A percentile compares a stretch with the other conserved stretches of the same genome.
Evolutionary conservation across 2,113 vertebrate species (phyloP).

Genomic region (Gallinago jamesoni): DNA sequence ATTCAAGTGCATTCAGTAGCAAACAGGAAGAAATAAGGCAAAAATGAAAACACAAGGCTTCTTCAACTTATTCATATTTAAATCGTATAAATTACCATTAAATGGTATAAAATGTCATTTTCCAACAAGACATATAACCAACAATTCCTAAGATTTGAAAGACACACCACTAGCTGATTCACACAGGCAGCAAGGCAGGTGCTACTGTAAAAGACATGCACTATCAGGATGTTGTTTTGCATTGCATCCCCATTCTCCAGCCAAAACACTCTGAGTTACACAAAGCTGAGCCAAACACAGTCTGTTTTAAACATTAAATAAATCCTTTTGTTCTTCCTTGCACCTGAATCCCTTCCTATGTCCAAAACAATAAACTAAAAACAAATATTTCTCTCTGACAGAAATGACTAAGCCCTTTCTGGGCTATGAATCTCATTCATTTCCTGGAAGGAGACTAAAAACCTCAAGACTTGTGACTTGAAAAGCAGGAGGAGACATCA

Average conservation of each 20-base stretch:
- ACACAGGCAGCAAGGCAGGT: neutral
- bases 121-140: neutral
- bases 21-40: neutral
- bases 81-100: neutral
- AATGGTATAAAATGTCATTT: neutral
- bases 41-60: neutral
- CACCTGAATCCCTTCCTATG: slow-evolving; percentile 47
- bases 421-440: slow-evolving; percentile 8
- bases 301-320: slow-evolving; percentile 49
- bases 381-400: slow-evolving; percentile 45
- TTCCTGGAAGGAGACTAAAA: slow-evolving; percentile 49
- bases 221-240: neutral
- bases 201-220: neutral
- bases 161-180: neutral
- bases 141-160: neutral
- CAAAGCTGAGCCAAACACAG: neutral
- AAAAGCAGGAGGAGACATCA: slow-evolving; percentile 18
- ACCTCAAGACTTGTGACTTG: neutral
- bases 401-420: slow-evolving; percentile 39
- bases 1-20: neutral
- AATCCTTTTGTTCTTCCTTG: slow-evolving; percentile 44
- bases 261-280: neutral
- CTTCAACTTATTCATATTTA: neutral
- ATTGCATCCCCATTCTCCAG: neutral
- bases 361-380: slow-evolving; percentile 41